These are phyloP conservation scores for Drosophila atripex DNA, from an alignment of 2,888 invertebrate species.

Conservation along the genomic window DNA sequence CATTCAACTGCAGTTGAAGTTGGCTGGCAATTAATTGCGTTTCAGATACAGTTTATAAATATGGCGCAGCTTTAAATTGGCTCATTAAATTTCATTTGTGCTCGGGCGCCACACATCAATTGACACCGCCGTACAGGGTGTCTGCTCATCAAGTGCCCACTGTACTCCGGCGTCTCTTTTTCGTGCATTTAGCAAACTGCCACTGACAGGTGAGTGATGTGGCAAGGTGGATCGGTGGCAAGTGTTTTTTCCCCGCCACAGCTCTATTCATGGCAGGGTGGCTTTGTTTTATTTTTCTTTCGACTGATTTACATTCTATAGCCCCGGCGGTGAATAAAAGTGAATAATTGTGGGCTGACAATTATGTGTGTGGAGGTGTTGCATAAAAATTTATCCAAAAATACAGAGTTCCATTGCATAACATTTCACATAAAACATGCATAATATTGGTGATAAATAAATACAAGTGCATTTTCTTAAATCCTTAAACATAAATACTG, in stretches of 20 bases:
- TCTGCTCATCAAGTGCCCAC: neutral
- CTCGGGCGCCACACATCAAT: slow-evolving; percentile 70
- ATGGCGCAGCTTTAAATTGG: slow-evolving; percentile 72
- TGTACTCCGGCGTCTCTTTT: neutral
- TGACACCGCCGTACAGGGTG: slow-evolving; percentile 58
- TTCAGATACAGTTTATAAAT: slow-evolving; percentile 73
- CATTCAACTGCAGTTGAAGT: slow-evolving; percentile 34
- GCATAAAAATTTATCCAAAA: neutral
- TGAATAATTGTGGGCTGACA: slow-evolving; percentile 1
- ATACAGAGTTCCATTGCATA: too few species aligned
- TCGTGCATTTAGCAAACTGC: neutral
- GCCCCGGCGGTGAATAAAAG: neutral
- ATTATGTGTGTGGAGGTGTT: neutral
- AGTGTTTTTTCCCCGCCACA: neutral
- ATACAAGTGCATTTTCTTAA: too few species aligned
- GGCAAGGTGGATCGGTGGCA: neutral
- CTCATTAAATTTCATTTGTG: slow-evolving; percentile 75
- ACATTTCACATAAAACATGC: too few species aligned
- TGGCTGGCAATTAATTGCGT: slow-evolving; percentile 65
- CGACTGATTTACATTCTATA: slow-evolving; percentile 1
- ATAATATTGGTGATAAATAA: too few species aligned
- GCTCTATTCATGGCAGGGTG: slow-evolving; percentile 11
- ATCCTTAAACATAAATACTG: too few species aligned
- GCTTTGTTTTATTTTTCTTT: neutral
- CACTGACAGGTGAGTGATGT: slow-evolving; percentile 19